Base-by-base conservation (phyloP, 2,888 invertebrate genomes). In the Caenorhabditis becei region DNA sequence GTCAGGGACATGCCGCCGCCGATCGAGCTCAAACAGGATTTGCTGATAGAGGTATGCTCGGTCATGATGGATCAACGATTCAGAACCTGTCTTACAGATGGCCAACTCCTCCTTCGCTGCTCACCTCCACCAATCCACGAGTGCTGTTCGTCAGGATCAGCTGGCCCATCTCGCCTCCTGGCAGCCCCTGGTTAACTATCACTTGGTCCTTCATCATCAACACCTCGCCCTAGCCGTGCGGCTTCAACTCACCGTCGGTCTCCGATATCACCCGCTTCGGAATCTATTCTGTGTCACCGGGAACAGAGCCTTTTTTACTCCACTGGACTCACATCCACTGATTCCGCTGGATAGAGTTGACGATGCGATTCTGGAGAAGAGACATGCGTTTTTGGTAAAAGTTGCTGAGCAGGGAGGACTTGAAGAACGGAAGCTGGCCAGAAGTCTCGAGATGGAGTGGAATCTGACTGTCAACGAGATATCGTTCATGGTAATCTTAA, bases 261-360 rank as follows among this genome's bases (percentile, higher is more conserved):
- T 87, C n/a, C 58, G 70, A 10, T 71, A 78, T 18, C 80, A 84
- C 28, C 62, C 66, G 10, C 71, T 84, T 18, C 61, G 74, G 0
- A 67, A 59, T 32, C 59, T 86, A 0, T 89, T 88, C 78, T 88
- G 87, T 67, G 66, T 66, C 35, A 81, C 80, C 47, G 87, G 87
- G 20, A 81, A 80, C 37, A 77, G 88, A 10, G 89, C 89, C 7
- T 85, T 89, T 70, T 89, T 89, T 62, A 82, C 80, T 16, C 80
- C 85, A 10, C 72, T 89, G 8, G 87, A 89, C 49, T 83, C 86
- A 1, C 89, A 89, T 81, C 89, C 89, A 14, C 59, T 90, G 16
- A 83, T 89, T 44, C 89, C 89, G 3, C 53, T 88, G 56, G 87
- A 82, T 35, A 58, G 82, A 24, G 88, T 89, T 16, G 88, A 86